Evolutionary conservation across 2,797 vertebrate genomes (phyloP), one percentile per base, ranked within the genome.

Genomic region (Gouania willdenowi): DNA sequence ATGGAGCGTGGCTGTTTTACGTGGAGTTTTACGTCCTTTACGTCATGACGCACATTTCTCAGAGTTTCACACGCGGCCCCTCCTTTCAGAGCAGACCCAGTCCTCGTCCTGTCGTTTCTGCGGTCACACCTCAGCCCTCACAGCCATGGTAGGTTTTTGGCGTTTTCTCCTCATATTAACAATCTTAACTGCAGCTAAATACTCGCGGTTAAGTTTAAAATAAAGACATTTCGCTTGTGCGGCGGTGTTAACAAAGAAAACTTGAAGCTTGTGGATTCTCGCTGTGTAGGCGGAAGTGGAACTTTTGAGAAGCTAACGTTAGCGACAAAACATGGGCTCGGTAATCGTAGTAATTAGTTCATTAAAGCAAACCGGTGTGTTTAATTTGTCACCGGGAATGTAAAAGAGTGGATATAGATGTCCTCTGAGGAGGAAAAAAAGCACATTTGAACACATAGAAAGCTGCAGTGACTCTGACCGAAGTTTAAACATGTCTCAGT

Each of bases 101-200:
- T 85, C 76, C 77, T 82, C 26, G 33, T 60, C 43, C 50, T 38
- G 37, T 39, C 34, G 42, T 75, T 61, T 10, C 6, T 38, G 16
- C 41, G 64, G 78, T 71, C 69, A 66, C 73, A 75, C 71, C 71
- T 78, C 60, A 65, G 8, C 66, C 24, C 14, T 8, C 19, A 49
- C 68, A 77, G 19, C 27, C 50, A 88, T 88, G 87, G 87, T 88
- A 71, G 71, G 86, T 81, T 53, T 61, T 44, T 32, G 52, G 39
- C 6, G 2, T 35, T 13, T 7, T 4, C 4, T 20, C 16, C 5
- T 17, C 6, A n/a, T n/a, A n/a, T 12, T 12, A 3, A 8, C 10
- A 12, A 14, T 19, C 3, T 5, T 10, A 9, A 2, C 0, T 43
- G 9, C 18, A 16, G 1, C 41, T 12, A 12, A 2, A 9, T 10